Evolutionary conservation across 2,113 vertebrate genomes (phyloP), one percentile per base, ranked within the genome.

Genomic region (Trogon melanurus): DNA sequence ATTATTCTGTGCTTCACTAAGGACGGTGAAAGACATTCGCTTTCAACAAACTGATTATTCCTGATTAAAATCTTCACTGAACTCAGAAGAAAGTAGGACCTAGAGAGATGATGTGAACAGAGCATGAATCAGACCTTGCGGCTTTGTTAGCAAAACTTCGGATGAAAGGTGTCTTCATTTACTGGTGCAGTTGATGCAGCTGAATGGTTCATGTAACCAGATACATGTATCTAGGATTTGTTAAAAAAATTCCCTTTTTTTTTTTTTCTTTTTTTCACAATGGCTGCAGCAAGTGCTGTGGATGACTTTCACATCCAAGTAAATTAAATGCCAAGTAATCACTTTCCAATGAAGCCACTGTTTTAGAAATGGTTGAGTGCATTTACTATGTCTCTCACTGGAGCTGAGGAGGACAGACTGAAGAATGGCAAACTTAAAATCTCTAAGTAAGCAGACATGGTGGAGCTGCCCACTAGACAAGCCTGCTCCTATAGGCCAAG

Each of bases 191-290:
- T 1, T 48, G 44, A 67, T 86, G 26, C 17, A 89, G 13, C 2
- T 48, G 51, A 56, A 78, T 38, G 18, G 18, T 51, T 76, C 30
- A 11, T 78, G 78, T 86, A 86, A 58, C 3, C 12, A 62, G 20
- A 62, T 16, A 61, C 3, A 36, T 45, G 13, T 27, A 45, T 12
- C 11, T 18, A 48, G 16, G 4, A 64, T 6, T 32, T 67, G 26
- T 22, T 51, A 8, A 82, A 65, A 75, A 36, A 71, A 36, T 2
- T 0, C 5, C 2, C 2, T 38, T 38, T 21, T 44, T 38, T 15
- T 54, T 66, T 36, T 38, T 38, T 21, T 44, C n/a, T 15, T 54
- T 66, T 36, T 32, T 54, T 61, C 8, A 26, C 10, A 51, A 36
- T 30, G 56, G 4, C 14, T 65, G 15, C 36, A 90, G 25, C 16